Base-by-base conservation (phyloP, 1,140 invertebrate genomes). In the Laodelphax striatellus region DNA sequence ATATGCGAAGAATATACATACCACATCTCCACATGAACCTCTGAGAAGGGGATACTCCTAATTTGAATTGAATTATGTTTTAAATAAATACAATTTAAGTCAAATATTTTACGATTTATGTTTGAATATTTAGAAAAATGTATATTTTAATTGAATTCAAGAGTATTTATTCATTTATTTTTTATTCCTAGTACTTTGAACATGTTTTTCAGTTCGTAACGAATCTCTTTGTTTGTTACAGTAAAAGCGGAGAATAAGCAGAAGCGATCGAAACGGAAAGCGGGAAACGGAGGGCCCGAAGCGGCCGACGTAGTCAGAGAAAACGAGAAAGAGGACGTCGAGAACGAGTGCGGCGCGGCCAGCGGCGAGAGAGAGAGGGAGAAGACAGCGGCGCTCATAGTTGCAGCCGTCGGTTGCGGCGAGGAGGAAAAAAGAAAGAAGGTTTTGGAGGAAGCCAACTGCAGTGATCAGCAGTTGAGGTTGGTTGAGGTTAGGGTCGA, bases 381-480 rank as follows among this genome's bases (percentile, higher is more conserved):
- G 52, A 62, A 46, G 22, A 16, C 9, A 53, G 52, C 43, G 9
- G 21, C 21, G 52, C 52, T 8, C 38, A 38, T 38, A 38, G 34
- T 38, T 8, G 34, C 10, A 38, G 34, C 34, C 10, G 17, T 14
- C 10, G 52, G 44, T 8, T n/a, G n/a, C n/a, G 52, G 38, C 28
- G 31, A 22, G 17, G 19, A 59, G 13, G 31, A 44, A 11, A 66
- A 72, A 1, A 65, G 70, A 0, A 68, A 75, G 28, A 70, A 72
- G 2, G 73, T 76, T 11, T 63, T 76, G 10, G 75, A 75, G 38
- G 75, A 75, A 43, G 70, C 73, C 5, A 76, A 75, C 60, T 70
- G 63, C 24, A 70, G 68, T 57, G 21, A 22, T 11, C 73, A 75
- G 64, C 69, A 73, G 60, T 66, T 70, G 59, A 67, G 60, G 24